phyloP scores from a whole-genome alignment of 2,797 vertebrate species.

The Avahi laniger region DNA sequence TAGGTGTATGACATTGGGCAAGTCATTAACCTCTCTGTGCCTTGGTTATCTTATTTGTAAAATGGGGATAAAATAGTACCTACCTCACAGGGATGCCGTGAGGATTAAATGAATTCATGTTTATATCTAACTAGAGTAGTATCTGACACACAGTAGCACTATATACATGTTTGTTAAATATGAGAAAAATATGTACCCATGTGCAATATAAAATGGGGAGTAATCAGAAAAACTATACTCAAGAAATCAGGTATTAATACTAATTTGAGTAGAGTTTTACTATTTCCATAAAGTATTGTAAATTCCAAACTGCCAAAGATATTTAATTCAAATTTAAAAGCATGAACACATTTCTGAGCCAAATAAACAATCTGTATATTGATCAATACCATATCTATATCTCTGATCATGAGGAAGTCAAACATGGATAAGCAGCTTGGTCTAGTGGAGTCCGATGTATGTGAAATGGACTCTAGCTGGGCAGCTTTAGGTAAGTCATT shows the following conservation, averaged over 20 bases:
- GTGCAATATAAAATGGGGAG: not conserved
- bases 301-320: conserved; percentile 22
- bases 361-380: not conserved
- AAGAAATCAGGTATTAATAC: not conserved
- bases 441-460: not conserved
- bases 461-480: not conserved
- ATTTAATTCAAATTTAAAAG: conserved; percentile 7
- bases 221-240: not conserved
- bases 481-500: not conserved
- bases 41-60: not conserved
- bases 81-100: not conserved
- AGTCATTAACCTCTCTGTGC: not conserved
- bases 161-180: not conserved
- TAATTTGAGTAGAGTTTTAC: not conserved
- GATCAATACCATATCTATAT: not conserved
- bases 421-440: not conserved
- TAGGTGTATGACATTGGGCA: not conserved
- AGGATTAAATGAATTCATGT: not conserved
- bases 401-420: not conserved
- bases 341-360: not conserved
- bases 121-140: not conserved
- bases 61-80: not conserved
- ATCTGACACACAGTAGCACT: not conserved
- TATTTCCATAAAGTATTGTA: not conserved
- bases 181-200: not conserved